Base-by-base conservation (phyloP, 2,888 invertebrate genomes). In the Acheta domesticus region DNA sequence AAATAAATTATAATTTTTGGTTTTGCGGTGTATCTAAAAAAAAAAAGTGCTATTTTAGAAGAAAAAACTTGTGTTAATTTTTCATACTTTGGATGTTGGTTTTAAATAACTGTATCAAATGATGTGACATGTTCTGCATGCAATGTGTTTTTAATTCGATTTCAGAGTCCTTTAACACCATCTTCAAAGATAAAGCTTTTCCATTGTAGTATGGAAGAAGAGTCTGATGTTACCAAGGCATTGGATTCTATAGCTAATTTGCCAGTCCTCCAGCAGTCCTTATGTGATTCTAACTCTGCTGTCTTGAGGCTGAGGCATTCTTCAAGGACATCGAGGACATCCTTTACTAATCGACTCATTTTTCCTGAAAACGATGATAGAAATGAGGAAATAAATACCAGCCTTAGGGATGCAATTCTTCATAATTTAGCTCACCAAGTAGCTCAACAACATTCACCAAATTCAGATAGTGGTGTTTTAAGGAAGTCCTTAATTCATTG, bases 161-260 rank as follows among this genome's bases (percentile, higher is more conserved):
- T 76, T 48, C 76, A 79, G 79, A 79, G 76, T 48, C 48, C 48
- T n/a, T 48, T 48, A 5, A 48, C 76, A 76, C n/a, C 79, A 76
- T 49, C 49, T 36, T 36, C 79, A 49, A 76, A 76, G 23, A 62
- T 76, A 23, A 76, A 48, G 48, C n/a, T 76, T 12, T 79, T 79
- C 48, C 79, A 76, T 16, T 62, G 62, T 50, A 79, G 76, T 62
- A 76, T 76, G 62, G 79, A 76, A 3, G 79, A 79, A 19, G 79
- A 79, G 19, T 79, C 76, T 16, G n/a, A n/a, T n/a, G n/a, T 62
- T 14, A 62, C 14, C 16, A n/a, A 62, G 14, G 62, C 62, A 62
- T 62, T 62, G 62, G n/a, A 62, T 16, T 62, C 62, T 62, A 62
- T 75, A 75, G 16, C n/a, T 75, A 36, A 75, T 23, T 23, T 75